Evolutionary conservation across 2,888 invertebrate species (phyloP), one percentile per base, ranked within the genome.

Genomic region (Nephrocerus scutellatus): DNA sequence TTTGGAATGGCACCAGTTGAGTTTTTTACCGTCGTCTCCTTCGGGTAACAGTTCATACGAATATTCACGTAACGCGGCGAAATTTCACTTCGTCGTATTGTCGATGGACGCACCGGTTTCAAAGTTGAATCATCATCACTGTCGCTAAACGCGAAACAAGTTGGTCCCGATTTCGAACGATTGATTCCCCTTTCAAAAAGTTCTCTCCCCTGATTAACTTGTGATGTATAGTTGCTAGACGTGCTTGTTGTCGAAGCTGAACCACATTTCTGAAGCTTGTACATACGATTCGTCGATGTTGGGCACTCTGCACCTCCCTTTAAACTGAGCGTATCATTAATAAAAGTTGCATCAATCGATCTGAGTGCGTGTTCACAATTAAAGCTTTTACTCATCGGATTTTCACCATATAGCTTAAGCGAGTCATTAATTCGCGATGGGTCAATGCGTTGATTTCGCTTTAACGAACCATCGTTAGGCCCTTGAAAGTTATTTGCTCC

Each of bases 371-470:
- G 59, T 46, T 66, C 68, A 43, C 70, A 69, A 47, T 64, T 68
- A 38, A 63, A 65, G 52, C 70, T 70, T 50, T 68, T 69, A 50
- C 68, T 70, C 66, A 68, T 67, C 21, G 65, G 63, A 37, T 68
- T 69, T 31, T 63, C 63, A 29, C 68, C 68, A 38, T 70, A 70
- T 4, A 70, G 51, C 43, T 70, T 70, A 3, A 70, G 51, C 2
- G 70, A 70, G 44, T 70, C 70, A 39, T 70, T 66, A 43, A 70
- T 70, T 24, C 70, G 59, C 13, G 70, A 69, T 4, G 70, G 70
- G 60, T 70, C 70, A 18, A 70, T 69, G n/a, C 70, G 70, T 46
- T 70, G 69, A 48, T 70, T 70, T 3, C 60, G 60, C 51, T 70
- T 70, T 3, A 70, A 46, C 3, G 70, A 66, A 39, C 56, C 63